Evolutionary conservation across 2,797 vertebrate species (phyloP).

Genomic region (Mormyrops attenuatus): DNA sequence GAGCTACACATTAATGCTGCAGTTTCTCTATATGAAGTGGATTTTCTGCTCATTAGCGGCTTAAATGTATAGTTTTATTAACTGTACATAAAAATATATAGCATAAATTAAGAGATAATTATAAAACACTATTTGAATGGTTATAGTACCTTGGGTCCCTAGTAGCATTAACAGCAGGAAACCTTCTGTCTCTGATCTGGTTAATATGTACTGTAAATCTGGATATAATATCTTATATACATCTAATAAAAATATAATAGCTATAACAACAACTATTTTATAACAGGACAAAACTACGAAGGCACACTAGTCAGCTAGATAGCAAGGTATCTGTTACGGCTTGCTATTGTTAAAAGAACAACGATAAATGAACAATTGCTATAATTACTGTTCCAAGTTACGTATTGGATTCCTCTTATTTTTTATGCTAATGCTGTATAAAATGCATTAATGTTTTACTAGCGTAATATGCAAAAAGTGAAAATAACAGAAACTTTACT

Average conservation of each 20-base stretch:
- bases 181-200: neutral
- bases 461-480: neutral
- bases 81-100: neutral
- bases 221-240: neutral
- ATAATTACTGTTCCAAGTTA: neutral
- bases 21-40: neutral
- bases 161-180: neutral
- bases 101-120: neutral
- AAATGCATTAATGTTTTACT: neutral
- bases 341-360: neutral
- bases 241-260: neutral
- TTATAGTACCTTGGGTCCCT: neutral
- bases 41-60: neutral
- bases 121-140: neutral
- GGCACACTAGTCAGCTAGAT: neutral
- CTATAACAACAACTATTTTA: neutral
- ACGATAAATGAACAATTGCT: neutral
- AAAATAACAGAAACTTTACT: neutral
- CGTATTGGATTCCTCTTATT: neutral
- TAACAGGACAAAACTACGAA: neutral
- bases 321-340: neutral
- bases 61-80: constrained; percentile 4
- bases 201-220: neutral
- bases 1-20: neutral
- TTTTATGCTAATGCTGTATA: neutral